Percentiles rank a stretch among this genome's conserved stretches.
phyloP scores from a whole-genome alignment of 2,888 invertebrate genomes.

The Seira sanloemensis region DNA sequence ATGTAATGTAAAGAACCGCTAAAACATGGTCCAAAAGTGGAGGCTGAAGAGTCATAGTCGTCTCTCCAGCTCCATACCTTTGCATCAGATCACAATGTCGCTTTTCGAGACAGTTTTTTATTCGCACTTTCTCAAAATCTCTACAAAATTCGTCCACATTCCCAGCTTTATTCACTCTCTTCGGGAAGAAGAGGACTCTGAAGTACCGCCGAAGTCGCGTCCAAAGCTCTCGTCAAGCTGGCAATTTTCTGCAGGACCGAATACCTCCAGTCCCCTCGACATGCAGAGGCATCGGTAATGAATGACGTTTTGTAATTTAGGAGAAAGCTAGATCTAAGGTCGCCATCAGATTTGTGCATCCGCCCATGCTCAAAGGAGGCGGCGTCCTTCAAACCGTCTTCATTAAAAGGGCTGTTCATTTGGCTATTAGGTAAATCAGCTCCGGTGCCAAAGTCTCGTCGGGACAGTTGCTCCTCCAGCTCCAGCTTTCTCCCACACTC shows the following conservation, averaged over 20 bases:
- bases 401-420: slow-evolving; percentile 45
- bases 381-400: slow-evolving; percentile 44
- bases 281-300: slow-evolving; percentile 45
- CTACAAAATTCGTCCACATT: neutral
- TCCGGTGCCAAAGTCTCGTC: slow-evolving; percentile 46
- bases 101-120: neutral
- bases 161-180: slow-evolving; percentile 69
- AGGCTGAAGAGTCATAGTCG: no score
- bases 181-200: slow-evolving; percentile 73
- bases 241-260: slow-evolving; percentile 68
- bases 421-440: slow-evolving; percentile 47
- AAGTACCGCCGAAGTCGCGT: slow-evolving; percentile 71
- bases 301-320: slow-evolving; percentile 47
- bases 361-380: slow-evolving; percentile 37
- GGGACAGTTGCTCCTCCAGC: slow-evolving; percentile 35
- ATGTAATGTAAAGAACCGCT: no score
- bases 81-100: neutral
- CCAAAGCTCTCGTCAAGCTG: slow-evolving; percentile 70
- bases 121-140: neutral
- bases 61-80: no score
- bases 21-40: no score
- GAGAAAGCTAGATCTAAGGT: slow-evolving; percentile 22
- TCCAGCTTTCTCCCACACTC: slow-evolving; percentile 65
- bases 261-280: slow-evolving; percentile 68
- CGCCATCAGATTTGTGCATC: neutral